These are phyloP conservation scores for Idris sp. DNA, from an alignment of 1,140 invertebrate species.

Conservation along the genomic window DNA sequence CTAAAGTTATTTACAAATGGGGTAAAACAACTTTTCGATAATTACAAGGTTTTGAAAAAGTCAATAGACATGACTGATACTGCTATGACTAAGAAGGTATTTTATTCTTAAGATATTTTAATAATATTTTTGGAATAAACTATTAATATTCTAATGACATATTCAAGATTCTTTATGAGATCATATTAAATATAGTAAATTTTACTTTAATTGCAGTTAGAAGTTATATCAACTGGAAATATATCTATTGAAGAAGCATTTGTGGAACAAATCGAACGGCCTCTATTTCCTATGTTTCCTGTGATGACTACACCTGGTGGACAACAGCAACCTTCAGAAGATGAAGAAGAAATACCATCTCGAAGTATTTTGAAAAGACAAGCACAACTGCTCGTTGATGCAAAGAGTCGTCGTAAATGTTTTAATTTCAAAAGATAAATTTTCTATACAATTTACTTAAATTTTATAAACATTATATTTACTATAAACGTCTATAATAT, in stretches of 20 bases:
- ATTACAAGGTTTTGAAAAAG: constrained; percentile 67
- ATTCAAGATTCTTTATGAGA: no score
- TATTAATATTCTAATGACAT: no score
- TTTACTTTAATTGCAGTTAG: constrained; percentile 56
- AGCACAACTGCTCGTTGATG: constrained; percentile 89
- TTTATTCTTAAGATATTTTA: no score
- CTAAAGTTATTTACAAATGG: constrained; percentile 74
- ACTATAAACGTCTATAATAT: no score
- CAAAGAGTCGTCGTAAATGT: constrained; percentile 87
- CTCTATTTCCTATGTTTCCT: constrained; percentile 72
- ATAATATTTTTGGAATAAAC: no score
- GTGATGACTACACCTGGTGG: constrained; percentile 61
- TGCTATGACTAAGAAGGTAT: constrained; percentile 60
- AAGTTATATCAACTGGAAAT: constrained; percentile 65
- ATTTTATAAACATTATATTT: no score
- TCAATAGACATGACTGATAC: constrained; percentile 58
- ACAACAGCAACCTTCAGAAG: constrained; percentile 81
- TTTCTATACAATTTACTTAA: background rate
- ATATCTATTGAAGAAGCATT: constrained; percentile 47
- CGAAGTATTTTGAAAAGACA: constrained; percentile 88
- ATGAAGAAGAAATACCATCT: constrained; percentile 90
- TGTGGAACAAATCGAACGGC: constrained; percentile 54
- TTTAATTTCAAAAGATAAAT: constrained; percentile 76
- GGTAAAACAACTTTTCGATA: constrained; percentile 67
- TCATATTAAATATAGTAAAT: no score